A percentile compares a stretch with the other conserved stretches of the same genome.
Evolutionary conservation across 1,140 invertebrate species (phyloP).

Genomic region (Scaptomyza graminum): DNA sequence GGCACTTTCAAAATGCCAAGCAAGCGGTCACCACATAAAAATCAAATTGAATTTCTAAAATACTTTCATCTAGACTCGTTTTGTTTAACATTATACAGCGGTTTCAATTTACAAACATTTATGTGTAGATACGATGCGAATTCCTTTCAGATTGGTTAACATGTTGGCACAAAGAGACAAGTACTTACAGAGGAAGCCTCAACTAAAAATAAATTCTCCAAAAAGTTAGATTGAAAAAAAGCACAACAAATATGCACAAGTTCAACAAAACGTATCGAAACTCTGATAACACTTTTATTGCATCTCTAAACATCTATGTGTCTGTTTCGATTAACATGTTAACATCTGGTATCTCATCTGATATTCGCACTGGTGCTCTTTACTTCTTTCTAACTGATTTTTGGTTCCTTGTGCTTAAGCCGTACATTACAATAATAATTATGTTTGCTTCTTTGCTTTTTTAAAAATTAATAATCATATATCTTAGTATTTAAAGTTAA

Average conservation of each 20-base stretch:
- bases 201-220: neutral
- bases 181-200: neutral
- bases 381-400: conserved; percentile 8
- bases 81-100: conserved; percentile 13
- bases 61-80: conserved; percentile 15
- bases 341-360: conserved; percentile 11
- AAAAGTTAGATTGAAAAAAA: conserved; percentile 4
- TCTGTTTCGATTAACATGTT: conserved; percentile 18
- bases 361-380: conserved; percentile 15
- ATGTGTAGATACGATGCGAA: neutral
- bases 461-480: conserved; percentile 71
- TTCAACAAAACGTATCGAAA: neutral
- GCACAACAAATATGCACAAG: neutral
- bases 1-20: conserved; percentile 40
- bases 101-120: conserved; percentile 66
- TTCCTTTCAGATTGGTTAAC: conserved; percentile 2
- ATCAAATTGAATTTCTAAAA: conserved; percentile 35
- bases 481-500: conserved; percentile 66
- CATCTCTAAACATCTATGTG: neutral
- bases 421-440: conserved; percentile 46
- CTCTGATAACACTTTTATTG: neutral
- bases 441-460: conserved; percentile 11
- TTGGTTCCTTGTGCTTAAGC: conserved; percentile 76
- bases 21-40: conserved; percentile 39
- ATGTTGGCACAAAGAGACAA: conserved; percentile 11